Base-by-base conservation (phyloP, 2,797 vertebrate species). In the Coluber constrictor region DNA sequence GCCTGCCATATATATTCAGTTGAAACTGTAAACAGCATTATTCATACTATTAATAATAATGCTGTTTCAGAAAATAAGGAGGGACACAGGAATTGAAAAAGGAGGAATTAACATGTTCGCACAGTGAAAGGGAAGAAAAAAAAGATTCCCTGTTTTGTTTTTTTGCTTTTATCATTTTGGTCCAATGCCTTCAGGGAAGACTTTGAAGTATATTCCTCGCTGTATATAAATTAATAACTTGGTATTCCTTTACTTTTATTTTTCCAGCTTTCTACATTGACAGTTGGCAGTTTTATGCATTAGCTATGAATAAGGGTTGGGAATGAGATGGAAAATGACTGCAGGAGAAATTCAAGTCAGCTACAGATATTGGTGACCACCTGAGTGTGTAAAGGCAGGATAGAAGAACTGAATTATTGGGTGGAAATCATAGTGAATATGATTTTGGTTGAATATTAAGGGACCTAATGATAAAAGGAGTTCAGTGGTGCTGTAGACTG, bases 1-100 rank as follows among this genome's bases (percentile, higher is more conserved):
- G 13, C 25, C 47, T 54, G n/a, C 59, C 32, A 66, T 54, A 27
- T 43, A 59, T 54, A 25, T 55, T 55, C 86, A 91, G 60, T 32
- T 66, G 63, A 54, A 66, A 23, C 16, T 86, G 25, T 86, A 47
- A 87, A 90, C 56, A 57, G 55, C 51, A 66, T 91, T 87, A 66
- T 87, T 91, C 90, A 37, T 87, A 66, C 55, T 56, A 56, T 87
- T 87, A 91, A 91, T 66, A 90, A 86, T 55, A 87, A 66, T 61
- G 87, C 83, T 15, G 4, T 60, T 87, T 91, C 51, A 63, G n/a
- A 61, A 27, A 55, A 25, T 66, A 83, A 87, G 56, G 57, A 91
- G 29, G 47, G 51, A 57, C 43, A 29, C 60, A 51, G 43, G 57
- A 87, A 55, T 87, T 91, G 83, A 32, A 86, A 87, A 91, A 87